Conservation (phyloP, 2,888 invertebrate genomes). For the Rhyacophila evoluta region DNA sequence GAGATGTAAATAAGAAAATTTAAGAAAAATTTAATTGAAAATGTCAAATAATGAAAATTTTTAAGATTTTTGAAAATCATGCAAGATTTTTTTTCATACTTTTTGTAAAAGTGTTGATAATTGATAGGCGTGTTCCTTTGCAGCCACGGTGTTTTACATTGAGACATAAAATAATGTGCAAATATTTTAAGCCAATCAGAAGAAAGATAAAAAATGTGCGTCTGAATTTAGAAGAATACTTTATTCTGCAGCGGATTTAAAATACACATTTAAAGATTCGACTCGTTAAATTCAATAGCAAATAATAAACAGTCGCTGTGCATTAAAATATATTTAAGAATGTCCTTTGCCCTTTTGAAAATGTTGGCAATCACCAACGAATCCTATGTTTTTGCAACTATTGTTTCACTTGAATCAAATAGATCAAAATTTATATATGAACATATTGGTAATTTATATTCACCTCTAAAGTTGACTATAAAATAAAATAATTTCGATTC, state of each 20-base stretch:
- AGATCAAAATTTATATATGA: neutral
- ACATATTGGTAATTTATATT: neutral
- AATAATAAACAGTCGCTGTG: conserved; percentile 18
- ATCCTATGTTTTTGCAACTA: too few species aligned
- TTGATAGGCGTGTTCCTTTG: conserved; percentile 26
- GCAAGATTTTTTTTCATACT: neutral
- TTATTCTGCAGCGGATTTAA: conserved; percentile 15
- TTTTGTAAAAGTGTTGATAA: neutral
- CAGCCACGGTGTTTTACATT: conserved; percentile 29
- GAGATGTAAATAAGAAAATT: conserved; percentile 20
- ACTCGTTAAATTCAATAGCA: neutral
- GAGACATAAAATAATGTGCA: conserved; percentile 39
- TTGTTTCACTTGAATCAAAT: too few species aligned
- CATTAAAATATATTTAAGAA: conserved; percentile 29
- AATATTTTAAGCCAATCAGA: conserved; percentile 43
- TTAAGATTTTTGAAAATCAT: neutral
- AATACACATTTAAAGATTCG: neutral
- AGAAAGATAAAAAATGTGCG: conserved; percentile 43
- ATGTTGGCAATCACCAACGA: neutral
- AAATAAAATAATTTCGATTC: too few species aligned
- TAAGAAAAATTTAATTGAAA: neutral
- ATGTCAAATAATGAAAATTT: neutral
- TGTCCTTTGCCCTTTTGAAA: conserved; percentile 17
- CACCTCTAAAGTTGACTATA: too few species aligned
- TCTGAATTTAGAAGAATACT: conserved; percentile 34